Evolutionary conservation across 1,140 invertebrate genomes (phyloP), one percentile per base, ranked within the genome.

Genomic region (Neuroterus valhalla): DNA sequence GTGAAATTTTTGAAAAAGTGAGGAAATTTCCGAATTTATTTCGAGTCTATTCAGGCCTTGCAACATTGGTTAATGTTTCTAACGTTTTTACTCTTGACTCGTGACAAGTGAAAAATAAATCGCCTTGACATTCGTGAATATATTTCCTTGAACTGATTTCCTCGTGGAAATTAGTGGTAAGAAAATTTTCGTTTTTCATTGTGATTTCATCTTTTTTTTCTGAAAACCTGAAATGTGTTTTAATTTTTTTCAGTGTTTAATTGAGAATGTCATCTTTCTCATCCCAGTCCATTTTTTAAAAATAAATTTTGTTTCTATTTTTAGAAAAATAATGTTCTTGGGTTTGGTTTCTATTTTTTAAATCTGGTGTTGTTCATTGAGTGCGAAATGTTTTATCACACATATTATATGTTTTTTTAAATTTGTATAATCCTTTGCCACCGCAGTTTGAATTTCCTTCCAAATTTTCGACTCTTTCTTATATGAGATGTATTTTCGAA

Each of bases 61-160:
- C 21, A 21, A 50, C 17, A 50, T 11, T 50, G 11, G 48, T 19
- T 17, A 10, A 17, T 50, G 46, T 50, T 2, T 48, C 5, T 50
- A 17, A 17, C 31, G 23, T 62, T 15, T 62, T 5, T 62, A 62
- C 31, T 62, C n/a, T 62, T 26, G 26, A 38, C 55, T 62, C 23
- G 55, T 62, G 55, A 62, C 55, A n/a, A 62, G 55, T 62, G 55
- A 8, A 78, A 81, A 81, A 81, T 81, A 81, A 78, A 72, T 81
- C 75, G 78, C 80, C 78, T 81, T 79, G 77, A 50, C 71, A 74
- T 70, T 76, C 48, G 43, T 70, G 74, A 70, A 73, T 69, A 45
- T 48, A 70, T 77, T 79, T 76, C 68, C 72, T 79, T 75, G 72
- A 68, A 48, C 78, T 73, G 31, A 72, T 72, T 75, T 75, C 52